Percentiles rank a stretch among this genome's conserved stretches.
These are phyloP conservation scores for Neoseiulus cucumeris DNA, from an alignment of 1,140 invertebrate species.

Conservation along the genomic window DNA sequence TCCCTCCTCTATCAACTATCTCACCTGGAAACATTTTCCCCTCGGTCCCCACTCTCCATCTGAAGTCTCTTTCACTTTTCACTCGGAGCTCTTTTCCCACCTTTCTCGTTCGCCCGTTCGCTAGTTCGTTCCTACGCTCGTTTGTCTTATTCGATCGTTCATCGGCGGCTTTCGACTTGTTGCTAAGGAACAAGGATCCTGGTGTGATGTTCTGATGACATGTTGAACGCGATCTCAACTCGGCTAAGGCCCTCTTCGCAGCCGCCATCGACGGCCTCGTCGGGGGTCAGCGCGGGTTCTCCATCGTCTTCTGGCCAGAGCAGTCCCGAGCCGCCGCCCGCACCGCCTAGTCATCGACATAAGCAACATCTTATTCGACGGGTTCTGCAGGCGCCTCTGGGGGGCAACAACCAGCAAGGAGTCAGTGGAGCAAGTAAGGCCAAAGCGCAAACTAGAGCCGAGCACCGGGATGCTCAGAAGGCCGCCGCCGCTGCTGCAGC, in stretches of 20 bases:
- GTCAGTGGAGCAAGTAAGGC: neutral
- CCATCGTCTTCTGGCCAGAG: conserved; percentile 8
- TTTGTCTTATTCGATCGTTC: no score
- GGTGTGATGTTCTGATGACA: neutral
- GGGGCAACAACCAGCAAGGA: neutral
- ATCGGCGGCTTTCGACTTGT: no score
- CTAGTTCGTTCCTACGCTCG: no score
- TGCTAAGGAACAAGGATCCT: no score
- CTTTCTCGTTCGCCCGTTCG: no score
- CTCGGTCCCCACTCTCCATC: no score
- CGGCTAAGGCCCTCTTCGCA: conserved; percentile 1
- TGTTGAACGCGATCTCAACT: conserved; percentile 7
- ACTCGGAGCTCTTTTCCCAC: no score
- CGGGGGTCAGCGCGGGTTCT: conserved; percentile 8
- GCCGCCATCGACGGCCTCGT: conserved; percentile 11
- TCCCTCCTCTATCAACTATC: no score
- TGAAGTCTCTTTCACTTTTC: no score
- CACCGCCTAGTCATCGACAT: neutral
- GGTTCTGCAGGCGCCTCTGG: neutral
- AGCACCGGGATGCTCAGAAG: neutral
- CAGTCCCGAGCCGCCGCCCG: conserved; percentile 1
- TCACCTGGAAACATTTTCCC: no score
- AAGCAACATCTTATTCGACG: conserved; percentile 8
- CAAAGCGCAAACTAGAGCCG: conserved; percentile 3
- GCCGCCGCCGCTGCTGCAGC: neutral